Percentiles rank a stretch among this genome's conserved stretches.
Conservation (phyloP, 2,888 invertebrate species). For the Odontomyia ornata region DNA sequence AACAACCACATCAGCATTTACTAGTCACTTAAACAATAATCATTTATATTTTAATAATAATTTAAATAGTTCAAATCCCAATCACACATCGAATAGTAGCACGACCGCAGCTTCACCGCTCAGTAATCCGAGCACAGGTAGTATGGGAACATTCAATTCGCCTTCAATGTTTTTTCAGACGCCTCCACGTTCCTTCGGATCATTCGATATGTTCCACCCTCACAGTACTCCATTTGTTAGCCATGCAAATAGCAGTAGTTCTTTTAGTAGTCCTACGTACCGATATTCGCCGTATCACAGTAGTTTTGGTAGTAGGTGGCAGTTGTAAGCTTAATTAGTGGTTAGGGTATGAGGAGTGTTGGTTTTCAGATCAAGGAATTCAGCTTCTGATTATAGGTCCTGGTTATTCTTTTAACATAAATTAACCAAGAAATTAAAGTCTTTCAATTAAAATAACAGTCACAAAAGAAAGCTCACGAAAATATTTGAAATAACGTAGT, state of each 20-base stretch:
- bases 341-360: neutral
- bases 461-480: no score
- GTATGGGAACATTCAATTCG: constrained; percentile 56
- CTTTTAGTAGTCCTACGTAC: constrained; percentile 63
- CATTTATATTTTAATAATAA: constrained; percentile 46
- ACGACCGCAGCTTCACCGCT: constrained; percentile 58
- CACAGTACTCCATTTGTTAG: constrained; percentile 64
- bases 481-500: no score
- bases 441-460: no score
- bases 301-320: constrained; percentile 63
- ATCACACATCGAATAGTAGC: constrained; percentile 53
- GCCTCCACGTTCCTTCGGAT: constrained; percentile 60
- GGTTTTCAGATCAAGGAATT: neutral
- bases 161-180: constrained; percentile 55
- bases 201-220: constrained; percentile 62
- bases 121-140: constrained; percentile 56
- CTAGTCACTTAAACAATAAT: constrained; percentile 42
- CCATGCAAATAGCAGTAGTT: constrained; percentile 57
- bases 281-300: constrained; percentile 62
- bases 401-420: no score
- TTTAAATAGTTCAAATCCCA: constrained; percentile 45
- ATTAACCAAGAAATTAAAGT: no score
- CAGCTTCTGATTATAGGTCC: no score
- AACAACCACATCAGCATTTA: constrained; percentile 38
- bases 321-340: constrained; percentile 54